Percentiles rank a stretch among this genome's conserved stretches.
Evolutionary conservation across 2,888 invertebrate species (phyloP).

Genomic region (Morpho deidamia): DNA sequence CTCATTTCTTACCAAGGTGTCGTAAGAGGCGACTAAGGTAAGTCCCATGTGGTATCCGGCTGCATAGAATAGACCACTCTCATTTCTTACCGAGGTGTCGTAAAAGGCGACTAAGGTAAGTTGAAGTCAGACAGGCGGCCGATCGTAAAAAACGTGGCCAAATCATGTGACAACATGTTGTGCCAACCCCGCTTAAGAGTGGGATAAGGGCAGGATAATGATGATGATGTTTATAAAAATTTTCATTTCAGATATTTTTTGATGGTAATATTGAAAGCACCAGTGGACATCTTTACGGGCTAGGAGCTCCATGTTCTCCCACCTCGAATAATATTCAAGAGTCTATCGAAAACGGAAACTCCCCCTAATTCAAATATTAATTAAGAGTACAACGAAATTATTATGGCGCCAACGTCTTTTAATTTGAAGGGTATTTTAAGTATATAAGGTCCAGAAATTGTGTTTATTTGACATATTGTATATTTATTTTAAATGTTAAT

Average conservation of each 20-base stretch:
- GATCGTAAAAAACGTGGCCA: no score
- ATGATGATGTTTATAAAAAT: not conserved
- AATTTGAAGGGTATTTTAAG: no score
- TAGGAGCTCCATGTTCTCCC: constrained; percentile 91
- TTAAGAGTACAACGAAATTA: constrained; percentile 13
- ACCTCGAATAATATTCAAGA: constrained; percentile 85
- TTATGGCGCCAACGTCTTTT: constrained; percentile 26
- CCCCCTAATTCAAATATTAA: constrained; percentile 42
- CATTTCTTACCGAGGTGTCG: no score
- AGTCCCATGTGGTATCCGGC: no score
- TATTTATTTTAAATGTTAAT: constrained; percentile 1
- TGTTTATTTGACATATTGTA: constrained; percentile 19
- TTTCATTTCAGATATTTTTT: constrained; percentile 91
- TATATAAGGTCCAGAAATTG: constrained; percentile 14
- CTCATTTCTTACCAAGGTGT: no score
- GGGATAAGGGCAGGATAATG: no score
- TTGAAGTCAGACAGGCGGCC: no score
- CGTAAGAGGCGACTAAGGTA: no score
- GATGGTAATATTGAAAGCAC: constrained; percentile 98
- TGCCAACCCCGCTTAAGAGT: no score
- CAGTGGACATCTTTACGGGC: constrained; percentile 96
- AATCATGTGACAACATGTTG: no score
- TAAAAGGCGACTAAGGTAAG: no score
- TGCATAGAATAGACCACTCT: no score
- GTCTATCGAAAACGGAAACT: constrained; percentile 82